A percentile compares a stretch with the other conserved stretches of the same genome.
These are phyloP conservation scores for Drosophila atroscutellata DNA, from an alignment of 2,888 invertebrate genomes.

Conservation along the genomic window DNA sequence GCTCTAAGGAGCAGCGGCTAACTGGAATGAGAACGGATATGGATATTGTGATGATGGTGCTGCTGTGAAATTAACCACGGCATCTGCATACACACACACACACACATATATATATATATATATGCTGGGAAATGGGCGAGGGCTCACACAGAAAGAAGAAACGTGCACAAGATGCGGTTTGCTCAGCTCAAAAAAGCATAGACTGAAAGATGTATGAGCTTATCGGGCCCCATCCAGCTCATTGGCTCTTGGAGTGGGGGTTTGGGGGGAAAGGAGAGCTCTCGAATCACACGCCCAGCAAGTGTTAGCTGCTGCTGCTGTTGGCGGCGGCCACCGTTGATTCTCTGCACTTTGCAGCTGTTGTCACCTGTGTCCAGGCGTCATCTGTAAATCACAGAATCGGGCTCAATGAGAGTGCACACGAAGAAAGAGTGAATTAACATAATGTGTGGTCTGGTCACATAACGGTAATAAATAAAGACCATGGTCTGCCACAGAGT, in stretches of 20 bases:
- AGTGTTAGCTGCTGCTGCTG: slow-evolving; percentile 37
- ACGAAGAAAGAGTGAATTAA: slow-evolving; percentile 46
- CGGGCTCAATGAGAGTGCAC: slow-evolving; percentile 28
- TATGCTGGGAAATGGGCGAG: slow-evolving; percentile 15
- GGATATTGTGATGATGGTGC: slow-evolving; percentile 43
- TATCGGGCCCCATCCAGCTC: slow-evolving; percentile 4
- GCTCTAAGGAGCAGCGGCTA: slow-evolving; percentile 35
- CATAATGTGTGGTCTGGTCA: slow-evolving; percentile 71
- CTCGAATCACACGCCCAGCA: slow-evolving; percentile 33
- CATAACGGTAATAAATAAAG: slow-evolving; percentile 81
- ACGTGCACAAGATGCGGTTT: slow-evolving; percentile 83
- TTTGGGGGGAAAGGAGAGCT: neutral
- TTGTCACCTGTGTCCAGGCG: slow-evolving; percentile 71
- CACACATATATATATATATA: neutral
- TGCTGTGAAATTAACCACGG: slow-evolving; percentile 26
- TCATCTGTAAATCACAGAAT: slow-evolving; percentile 59
- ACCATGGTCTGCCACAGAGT: slow-evolving; percentile 15
- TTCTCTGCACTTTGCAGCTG: slow-evolving; percentile 58
- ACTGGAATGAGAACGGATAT: slow-evolving; percentile 66
- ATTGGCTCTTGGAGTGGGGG: neutral
- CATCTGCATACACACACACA: slow-evolving; percentile 7
- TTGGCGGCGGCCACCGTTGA: neutral
- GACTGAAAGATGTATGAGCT: slow-evolving; percentile 21
- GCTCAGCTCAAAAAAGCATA: slow-evolving; percentile 27
- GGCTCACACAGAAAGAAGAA: slow-evolving; percentile 39